Percentiles rank a stretch among this genome's conserved stretches.
Conservation (phyloP, 2,797 vertebrate species). For the Echeneis naucrates region DNA sequence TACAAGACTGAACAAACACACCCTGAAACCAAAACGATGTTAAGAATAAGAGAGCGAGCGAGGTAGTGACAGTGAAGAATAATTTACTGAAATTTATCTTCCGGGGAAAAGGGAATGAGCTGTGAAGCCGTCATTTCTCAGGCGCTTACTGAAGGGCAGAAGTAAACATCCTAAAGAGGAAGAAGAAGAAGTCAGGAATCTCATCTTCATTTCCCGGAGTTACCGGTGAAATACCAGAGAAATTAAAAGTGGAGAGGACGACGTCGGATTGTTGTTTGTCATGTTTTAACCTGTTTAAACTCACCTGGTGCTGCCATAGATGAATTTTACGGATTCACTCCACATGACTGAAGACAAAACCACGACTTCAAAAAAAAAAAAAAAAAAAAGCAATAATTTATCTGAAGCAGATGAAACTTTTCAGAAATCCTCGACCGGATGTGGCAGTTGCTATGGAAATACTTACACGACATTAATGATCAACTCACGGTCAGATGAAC, state of each 20-base stretch:
- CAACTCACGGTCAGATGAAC: neutral
- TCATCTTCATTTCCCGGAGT: constrained; percentile 22
- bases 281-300: no score
- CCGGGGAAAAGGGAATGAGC: constrained; percentile 23
- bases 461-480: neutral
- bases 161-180: constrained; percentile 19
- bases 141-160: neutral
- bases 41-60: no score
- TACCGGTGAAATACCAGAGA: neutral
- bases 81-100: constrained; percentile 25
- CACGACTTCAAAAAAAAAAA: no score
- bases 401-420: no score
- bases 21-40: constrained; percentile 19
- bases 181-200: constrained; percentile 12
- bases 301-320: no score
- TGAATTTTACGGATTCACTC: no score
- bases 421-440: no score
- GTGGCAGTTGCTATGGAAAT: neutral
- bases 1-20: neutral
- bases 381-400: no score
- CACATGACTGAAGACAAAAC: no score
- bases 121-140: constrained; percentile 34
- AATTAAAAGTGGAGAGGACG: no score
- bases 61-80: no score
- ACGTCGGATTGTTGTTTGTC: neutral